Evolutionary conservation across 2,113 vertebrate species (phyloP).

Genomic region (Heliornis fulica): DNA sequence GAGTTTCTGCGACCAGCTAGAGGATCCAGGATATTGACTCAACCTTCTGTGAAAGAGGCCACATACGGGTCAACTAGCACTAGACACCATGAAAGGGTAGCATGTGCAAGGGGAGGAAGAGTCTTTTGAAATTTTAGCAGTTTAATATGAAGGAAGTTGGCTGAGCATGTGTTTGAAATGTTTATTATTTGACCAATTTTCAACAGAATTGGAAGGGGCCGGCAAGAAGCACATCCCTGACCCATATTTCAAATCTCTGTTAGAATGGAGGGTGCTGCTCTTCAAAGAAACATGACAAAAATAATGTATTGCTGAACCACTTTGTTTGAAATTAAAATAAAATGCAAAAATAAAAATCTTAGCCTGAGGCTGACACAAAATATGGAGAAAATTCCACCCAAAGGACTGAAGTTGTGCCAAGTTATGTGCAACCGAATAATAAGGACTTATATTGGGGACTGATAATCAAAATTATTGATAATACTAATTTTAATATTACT

Average conservation of each 20-base stretch:
- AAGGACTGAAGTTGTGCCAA: neutral
- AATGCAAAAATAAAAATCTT: neutral
- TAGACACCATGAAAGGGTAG: neutral
- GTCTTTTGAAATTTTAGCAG: conserved; percentile 7
- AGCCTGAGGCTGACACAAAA: neutral
- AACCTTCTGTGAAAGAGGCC: neutral
- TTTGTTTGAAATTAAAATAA: neutral
- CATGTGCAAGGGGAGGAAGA: neutral
- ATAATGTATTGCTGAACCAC: neutral
- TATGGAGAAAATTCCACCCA: neutral
- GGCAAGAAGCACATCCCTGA: neutral
- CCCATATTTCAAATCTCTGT: neutral
- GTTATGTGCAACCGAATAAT: neutral
- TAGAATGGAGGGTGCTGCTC: neutral
- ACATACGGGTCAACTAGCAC: neutral
- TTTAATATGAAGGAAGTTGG: conserved; percentile 19
- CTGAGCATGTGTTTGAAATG: neutral
- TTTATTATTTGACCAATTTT: conserved; percentile 42
- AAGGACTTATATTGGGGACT: neutral
- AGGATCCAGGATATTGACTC: neutral
- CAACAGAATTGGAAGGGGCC: neutral
- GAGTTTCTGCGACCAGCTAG: neutral
- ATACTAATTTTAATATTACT: neutral
- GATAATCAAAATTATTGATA: neutral
- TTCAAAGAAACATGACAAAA: conserved; percentile 15